Evolutionary conservation across 2,888 invertebrate genomes (phyloP).

Genomic region (Crematogaster levior): DNA sequence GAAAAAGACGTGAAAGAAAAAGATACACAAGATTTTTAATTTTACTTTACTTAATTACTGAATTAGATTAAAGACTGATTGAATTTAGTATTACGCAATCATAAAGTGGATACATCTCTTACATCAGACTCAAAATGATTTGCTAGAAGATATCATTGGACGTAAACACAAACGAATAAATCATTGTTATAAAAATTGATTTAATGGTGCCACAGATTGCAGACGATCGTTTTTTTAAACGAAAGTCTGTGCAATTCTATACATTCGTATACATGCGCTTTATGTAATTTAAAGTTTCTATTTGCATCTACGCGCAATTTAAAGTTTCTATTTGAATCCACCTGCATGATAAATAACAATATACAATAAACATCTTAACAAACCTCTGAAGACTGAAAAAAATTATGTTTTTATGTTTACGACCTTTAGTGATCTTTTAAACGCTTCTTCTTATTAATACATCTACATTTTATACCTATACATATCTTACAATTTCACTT

Average conservation of each 20-base stretch:
- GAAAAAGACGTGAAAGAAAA: too few species aligned
- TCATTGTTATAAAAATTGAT: neutral
- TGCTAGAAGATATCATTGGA: constrained; percentile 2
- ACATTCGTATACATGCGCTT: neutral
- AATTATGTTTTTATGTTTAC: neutral
- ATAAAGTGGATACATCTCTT: neutral
- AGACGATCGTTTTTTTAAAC: neutral
- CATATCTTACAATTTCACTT: neutral
- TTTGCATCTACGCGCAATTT: neutral
- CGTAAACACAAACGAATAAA: neutral
- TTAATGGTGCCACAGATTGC: neutral
- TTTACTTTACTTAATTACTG: neutral
- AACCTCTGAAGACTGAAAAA: neutral
- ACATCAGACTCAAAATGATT: too few species aligned
- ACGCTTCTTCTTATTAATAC: too few species aligned
- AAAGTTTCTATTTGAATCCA: too few species aligned
- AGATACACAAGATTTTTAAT: neutral
- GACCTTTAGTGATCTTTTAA: neutral
- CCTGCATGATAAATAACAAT: neutral
- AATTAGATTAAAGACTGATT: neutral
- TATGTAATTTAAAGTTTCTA: neutral
- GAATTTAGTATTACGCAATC: neutral
- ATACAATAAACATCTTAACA: neutral
- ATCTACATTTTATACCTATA: neutral
- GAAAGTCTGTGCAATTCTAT: neutral